Base-by-base conservation (phyloP, 2,113 vertebrate genomes). In the Pongo abelii region DNA sequence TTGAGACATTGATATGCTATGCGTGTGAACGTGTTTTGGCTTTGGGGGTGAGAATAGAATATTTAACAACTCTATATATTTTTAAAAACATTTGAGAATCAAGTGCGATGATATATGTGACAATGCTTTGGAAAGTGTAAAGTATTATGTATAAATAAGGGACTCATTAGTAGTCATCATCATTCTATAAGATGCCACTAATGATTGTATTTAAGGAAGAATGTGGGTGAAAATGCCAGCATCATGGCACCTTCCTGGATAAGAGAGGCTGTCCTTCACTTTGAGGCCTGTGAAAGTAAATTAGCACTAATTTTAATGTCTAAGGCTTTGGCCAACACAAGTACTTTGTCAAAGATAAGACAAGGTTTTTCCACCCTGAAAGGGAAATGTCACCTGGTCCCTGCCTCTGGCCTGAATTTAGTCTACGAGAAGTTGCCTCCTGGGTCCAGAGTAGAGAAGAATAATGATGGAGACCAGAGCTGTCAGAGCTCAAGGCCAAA, bases 111-210 rank as follows among this genome's bases (percentile, higher is more conserved):
- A 84, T 84, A 57, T 25, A 57, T n/a, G 12, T 93, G 70, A 69
- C 89, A 78, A 77, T 69, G 57, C 94, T 97, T 96, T 90, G 43
- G 57, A 81, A 97, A 96, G 48, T 72, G 94, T 79, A 91, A 94
- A 95, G 1, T 80, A 67, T 78, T 32, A 50, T 70, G 55, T 96
- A 91, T 93, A 90, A 88, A 93, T 55, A 78, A 92, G 22, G 40
- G 40, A 74, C n/a, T 89, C n/a, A 88, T 43, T 85, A 78, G 70
- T 10, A 72, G 20, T 77, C 46, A 70, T 85, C 84, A 78, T 43
- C 57, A 59, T 87, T 97, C 72, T 59, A 46, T 77, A 88, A 97
- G 70, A 90, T 85, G 88, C 48, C 20, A n/a, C n/a, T 97, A 83
- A n/a, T 79, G n/a, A 89, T 4, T 84, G 14, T 93, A 43, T 95